These are phyloP conservation scores for Aurelia sp. DNA, from an alignment of 30 jellyfish, hydroid and myxozoan species.

Conservation along the genomic window DNA sequence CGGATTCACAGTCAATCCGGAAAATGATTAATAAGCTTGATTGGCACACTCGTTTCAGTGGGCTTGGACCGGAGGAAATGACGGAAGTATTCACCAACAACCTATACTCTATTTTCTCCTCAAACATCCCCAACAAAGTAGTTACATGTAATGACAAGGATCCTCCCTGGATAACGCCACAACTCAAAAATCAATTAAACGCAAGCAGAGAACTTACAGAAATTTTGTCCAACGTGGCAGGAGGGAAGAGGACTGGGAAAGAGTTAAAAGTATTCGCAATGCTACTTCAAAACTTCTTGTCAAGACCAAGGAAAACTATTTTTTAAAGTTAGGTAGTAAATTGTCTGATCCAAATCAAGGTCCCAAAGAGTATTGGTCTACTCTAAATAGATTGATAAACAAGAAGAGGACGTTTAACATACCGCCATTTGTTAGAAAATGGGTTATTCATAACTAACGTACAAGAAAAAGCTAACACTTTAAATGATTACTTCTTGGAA, in stretches of 20 bases:
- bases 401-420: background rate
- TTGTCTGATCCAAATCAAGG: constrained; percentile 13
- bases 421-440: constrained; percentile 17
- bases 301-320: no score
- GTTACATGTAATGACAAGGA: background rate
- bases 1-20: constrained; percentile 2
- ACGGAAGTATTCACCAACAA: constrained; percentile 22
- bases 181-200: constrained; percentile 24
- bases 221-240: constrained; percentile 14
- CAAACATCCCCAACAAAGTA: no score
- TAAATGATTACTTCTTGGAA: constrained; percentile 20
- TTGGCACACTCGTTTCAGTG: background rate
- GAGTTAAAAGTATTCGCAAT: constrained; percentile 1
- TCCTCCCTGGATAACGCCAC: constrained; percentile 29
- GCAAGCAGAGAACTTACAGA: constrained; percentile 23
- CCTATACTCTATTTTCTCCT: background rate
- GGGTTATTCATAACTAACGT: constrained; percentile 1
- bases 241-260: constrained; percentile 16
- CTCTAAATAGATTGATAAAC: no score
- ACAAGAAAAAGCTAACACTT: constrained; percentile 10
- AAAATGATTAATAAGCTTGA: background rate
- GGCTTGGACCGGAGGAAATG: constrained; percentile 29
- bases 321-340: no score
- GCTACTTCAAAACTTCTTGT: constrained; percentile 19
- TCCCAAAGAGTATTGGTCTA: background rate